phyloP scores from a whole-genome alignment of 2,888 invertebrate genomes.

The Phalangium opilio region DNA sequence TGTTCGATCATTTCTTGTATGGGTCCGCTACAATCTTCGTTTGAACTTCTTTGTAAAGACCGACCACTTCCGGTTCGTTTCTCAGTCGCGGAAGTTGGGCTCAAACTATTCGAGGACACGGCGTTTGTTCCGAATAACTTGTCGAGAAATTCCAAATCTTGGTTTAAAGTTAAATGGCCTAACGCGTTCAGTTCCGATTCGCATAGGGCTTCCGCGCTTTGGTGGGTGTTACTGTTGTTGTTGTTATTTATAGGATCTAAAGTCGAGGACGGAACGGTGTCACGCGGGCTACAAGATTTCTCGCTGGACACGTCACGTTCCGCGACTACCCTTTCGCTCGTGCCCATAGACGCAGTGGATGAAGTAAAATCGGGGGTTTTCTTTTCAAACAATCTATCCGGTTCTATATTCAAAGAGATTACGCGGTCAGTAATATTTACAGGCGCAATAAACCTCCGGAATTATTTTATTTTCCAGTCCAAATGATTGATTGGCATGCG shows the following conservation, averaged over 20 bases:
- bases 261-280: background rate
- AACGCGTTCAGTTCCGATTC: background rate
- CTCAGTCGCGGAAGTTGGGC: constrained; percentile 7
- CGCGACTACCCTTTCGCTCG: constrained; percentile 11
- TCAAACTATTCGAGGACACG: constrained; percentile 10
- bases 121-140: constrained; percentile 18
- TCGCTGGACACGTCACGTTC: constrained; percentile 17
- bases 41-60: constrained; percentile 12
- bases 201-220: background rate
- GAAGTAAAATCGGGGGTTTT: constrained; percentile 5
- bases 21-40: constrained; percentile 12
- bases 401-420: too few relatives aligned
- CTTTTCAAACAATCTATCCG: too few relatives aligned
- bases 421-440: too few relatives aligned
- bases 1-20: constrained; percentile 22
- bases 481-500: too few relatives aligned
- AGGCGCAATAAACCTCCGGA: too few relatives aligned
- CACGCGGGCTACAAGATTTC: constrained; percentile 7
- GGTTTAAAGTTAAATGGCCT: constrained; percentile 7
- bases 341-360: background rate
- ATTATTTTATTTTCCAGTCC: too few relatives aligned
- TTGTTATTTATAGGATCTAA: constrained; percentile 5
- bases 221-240: background rate
- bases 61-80: constrained; percentile 7
- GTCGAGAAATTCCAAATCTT: constrained; percentile 22